Base-by-base conservation (phyloP, 1,140 invertebrate species). In the Drosophila littoralis region DNA sequence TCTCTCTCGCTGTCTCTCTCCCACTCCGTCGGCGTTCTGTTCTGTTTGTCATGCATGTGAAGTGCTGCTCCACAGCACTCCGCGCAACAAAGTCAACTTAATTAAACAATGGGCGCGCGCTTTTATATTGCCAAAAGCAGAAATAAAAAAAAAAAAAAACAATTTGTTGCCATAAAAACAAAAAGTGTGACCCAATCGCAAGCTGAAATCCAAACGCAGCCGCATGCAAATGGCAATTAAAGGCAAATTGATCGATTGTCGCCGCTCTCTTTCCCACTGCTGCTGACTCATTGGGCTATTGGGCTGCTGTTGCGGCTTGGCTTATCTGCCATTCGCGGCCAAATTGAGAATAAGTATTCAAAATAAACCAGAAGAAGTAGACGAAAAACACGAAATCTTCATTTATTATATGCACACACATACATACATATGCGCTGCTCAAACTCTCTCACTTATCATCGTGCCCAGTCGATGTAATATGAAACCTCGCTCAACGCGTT, bases 151-250 rank as follows among this genome's bases (percentile, higher is more conserved):
- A 63, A 64, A 36, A 59, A 68, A 67, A 71, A 65, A 46, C 64
- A 63, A 61, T 66, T 35, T 46, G 52, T 66, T 66, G 51, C 79
- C 71, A 79, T 64, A 68, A 59, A 79, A 61, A 46, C 7, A 42
- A 33, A 33, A 28, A 43, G 42, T 38, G 66, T 86, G 81, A 77
- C 82, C 80, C 75, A 82, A 69, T 69, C 55, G 32, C 60, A 74
- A 61, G 36, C 40, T 52, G 7, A 38, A 60, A 48, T 33, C n/a
- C 4, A 35, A 51, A 22, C n/a, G 9, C 33, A 32, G 48, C 7
- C 45, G 61, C 75, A 85, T 88, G 83, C 83, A 86, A 85, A 85
- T 81, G 75, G 64, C 81, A 75, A 86, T 86, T 86, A 81, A 84
- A 86, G 43, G 78, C 82, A 81, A 86, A 88, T 85, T 85, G 82